Evolutionary conservation across 2,113 vertebrate species (phyloP), one percentile per base, ranked within the genome.

Genomic region (Dinomys branickii): DNA sequence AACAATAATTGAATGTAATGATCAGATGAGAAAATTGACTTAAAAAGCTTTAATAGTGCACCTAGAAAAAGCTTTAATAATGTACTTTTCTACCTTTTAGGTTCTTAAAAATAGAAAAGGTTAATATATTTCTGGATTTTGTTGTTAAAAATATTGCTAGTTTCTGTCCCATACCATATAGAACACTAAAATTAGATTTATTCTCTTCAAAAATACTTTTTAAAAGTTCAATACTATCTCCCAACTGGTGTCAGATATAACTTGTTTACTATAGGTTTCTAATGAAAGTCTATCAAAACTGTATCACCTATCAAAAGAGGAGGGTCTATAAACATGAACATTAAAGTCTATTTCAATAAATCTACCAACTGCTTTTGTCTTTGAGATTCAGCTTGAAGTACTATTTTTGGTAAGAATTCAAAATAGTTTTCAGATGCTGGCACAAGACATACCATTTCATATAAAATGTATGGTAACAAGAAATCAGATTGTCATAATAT

Each of bases 401-500:
- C 33, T 85, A 58, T 65, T 96, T 95, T 81, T 90, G 80, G 80
- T 90, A 94, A 85, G 26, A 94, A 94, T 91, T 97, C 73, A 93
- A 89, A 94, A 41, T 56, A 65, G 30, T 89, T 91, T 96, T 93
- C 58, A 95, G 86, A 95, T 86, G 56, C 20, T 91, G 91, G 73
- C 77, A 89, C 8, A 93, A 96, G 94, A 59, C 20, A 69, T 3
- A 88, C 58, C n/a, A 95, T 7, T 96, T 90, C 22, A 59, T 82
- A 89, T 91, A 93, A 96, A 96, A 96, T 87, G 33, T 87, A 71
- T 93, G 50, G 63, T 58, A 91, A 92, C 22, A 88, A 94, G 69
- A 91, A 96, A 96, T n/a, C n/a, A 93, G 86, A 91, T 85, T 96
- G 80, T 85, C 88, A 87, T 95, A 97, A 90, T 92, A 94, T 94